Conservation (phyloP, 64 coral and sea anemone genomes). For the Montipora capricornis region DNA sequence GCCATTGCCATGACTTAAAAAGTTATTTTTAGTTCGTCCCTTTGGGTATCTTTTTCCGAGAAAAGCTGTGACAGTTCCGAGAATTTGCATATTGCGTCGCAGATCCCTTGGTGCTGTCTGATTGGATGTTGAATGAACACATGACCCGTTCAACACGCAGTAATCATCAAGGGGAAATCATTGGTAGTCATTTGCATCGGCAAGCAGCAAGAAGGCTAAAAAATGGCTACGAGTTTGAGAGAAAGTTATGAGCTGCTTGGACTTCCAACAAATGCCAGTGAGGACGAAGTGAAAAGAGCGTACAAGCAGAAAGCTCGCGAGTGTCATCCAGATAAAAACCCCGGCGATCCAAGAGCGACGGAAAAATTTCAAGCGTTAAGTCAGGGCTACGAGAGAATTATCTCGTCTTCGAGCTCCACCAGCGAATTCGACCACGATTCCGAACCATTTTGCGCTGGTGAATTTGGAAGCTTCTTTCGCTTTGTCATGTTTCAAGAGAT, state of each 20-base stretch:
- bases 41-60: neutral
- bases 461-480: conserved; percentile 56
- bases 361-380: conserved; percentile 72
- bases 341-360: conserved; percentile 57
- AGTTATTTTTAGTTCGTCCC: neutral
- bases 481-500: conserved; percentile 62
- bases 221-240: conserved; percentile 65
- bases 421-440: conserved; percentile 12
- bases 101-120: neutral
- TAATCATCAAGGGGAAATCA: neutral
- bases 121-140: neutral
- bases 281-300: conserved; percentile 78
- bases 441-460: conserved; percentile 53
- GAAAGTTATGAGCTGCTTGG: conserved; percentile 71
- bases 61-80: conserved; percentile 4
- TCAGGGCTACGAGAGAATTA: conserved; percentile 72
- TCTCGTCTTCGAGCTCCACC: conserved; percentile 21
- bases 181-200: neutral
- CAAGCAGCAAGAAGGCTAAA: neutral
- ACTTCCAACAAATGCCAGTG: conserved; percentile 48
- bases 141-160: too few relatives aligned
- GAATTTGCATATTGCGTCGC: neutral
- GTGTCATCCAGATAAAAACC: conserved; percentile 80
- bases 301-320: conserved; percentile 77
- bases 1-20: too few relatives aligned